These are phyloP conservation scores for Ferrisia virgata DNA, from an alignment of 2,888 invertebrate genomes.

Conservation along the genomic window DNA sequence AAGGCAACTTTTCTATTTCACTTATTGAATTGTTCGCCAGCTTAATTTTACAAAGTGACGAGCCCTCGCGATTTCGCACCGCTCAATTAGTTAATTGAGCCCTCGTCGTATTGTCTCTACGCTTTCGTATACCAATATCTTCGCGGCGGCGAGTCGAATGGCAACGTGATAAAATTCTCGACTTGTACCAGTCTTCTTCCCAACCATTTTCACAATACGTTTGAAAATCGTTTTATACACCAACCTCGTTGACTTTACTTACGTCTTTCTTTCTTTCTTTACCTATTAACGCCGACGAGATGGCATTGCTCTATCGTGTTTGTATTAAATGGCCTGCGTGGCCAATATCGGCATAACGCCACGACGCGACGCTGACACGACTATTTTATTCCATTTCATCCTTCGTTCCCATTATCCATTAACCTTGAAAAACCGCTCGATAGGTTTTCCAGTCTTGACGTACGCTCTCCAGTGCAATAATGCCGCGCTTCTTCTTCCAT, in stretches of 20 bases:
- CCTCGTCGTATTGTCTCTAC: not conserved
- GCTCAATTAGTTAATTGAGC: constrained; percentile 12
- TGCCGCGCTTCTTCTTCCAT: no score
- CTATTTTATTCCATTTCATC: not conserved
- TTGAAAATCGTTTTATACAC: no score
- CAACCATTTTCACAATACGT: no score
- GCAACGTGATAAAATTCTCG: not conserved
- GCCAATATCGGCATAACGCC: no score
- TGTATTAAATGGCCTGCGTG: no score
- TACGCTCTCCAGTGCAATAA: no score
- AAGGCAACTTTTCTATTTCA: constrained; percentile 5
- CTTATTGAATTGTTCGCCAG: not conserved
- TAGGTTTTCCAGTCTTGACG: not conserved
- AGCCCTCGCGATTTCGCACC: constrained; percentile 1
- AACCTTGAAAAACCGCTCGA: not conserved
- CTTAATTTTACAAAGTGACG: constrained; percentile 23
- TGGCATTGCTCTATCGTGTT: no score
- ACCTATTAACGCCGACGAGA: no score
- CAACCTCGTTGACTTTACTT: no score
- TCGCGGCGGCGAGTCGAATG: not conserved
- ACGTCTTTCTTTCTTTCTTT: no score
- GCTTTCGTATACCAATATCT: no score
- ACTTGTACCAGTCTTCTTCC: no score
- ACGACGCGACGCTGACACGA: not conserved
- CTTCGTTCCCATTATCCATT: not conserved